These are phyloP conservation scores for Engystomops pustulosus DNA, from an alignment of 2,113 vertebrate species.

Conservation along the genomic window DNA sequence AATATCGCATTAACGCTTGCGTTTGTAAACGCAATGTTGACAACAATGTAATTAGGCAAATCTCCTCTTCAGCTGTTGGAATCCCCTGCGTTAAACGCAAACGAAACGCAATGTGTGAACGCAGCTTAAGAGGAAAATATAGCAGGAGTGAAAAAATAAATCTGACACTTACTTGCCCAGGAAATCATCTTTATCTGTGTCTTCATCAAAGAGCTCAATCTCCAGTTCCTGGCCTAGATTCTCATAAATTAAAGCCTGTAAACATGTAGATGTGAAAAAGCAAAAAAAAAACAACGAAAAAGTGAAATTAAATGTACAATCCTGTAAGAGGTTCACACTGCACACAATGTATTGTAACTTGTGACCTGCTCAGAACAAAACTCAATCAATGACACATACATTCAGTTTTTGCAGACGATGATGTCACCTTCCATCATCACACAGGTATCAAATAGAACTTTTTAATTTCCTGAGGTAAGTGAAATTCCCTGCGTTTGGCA, in stretches of 20 bases:
- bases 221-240: constrained; percentile 79
- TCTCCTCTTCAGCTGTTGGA: too few species aligned
- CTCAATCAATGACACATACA: background rate
- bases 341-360: background rate
- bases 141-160: background rate
- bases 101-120: too few species aligned
- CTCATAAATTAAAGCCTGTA: constrained; percentile 84
- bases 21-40: too few species aligned
- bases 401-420: background rate
- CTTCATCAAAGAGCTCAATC: constrained; percentile 94
- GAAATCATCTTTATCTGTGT: constrained; percentile 94
- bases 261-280: background rate
- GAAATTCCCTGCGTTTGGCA: too few species aligned
- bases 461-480: background rate
- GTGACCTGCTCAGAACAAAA: background rate
- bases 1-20: too few species aligned
- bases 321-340: background rate
- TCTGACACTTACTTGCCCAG: constrained; percentile 83
- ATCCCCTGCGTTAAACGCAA: too few species aligned
- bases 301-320: background rate
- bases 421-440: background rate
- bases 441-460: background rate
- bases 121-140: background rate
- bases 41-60: too few species aligned
- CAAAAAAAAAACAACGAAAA: background rate